phyloP scores from a whole-genome alignment of 2,888 invertebrate genomes.

The Tenthredo livida region DNA sequence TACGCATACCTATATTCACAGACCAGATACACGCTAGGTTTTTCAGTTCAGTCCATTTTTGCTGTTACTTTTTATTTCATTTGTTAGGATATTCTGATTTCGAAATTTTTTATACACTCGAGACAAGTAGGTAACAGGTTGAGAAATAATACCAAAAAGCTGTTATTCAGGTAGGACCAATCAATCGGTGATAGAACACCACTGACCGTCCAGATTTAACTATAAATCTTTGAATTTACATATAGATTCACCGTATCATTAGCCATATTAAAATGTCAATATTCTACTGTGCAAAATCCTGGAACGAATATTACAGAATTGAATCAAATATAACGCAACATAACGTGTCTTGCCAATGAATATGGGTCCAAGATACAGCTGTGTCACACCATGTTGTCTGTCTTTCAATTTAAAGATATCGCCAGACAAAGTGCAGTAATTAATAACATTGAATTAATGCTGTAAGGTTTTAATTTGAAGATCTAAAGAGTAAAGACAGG shows the following conservation, averaged over 20 bases:
- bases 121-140: conserved; percentile 46
- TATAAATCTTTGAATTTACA: background rate
- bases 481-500: conserved; percentile 62
- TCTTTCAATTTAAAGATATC: conserved; percentile 59
- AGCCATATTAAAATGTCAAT: background rate
- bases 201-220: background rate
- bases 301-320: background rate
- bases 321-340: conserved; percentile 20
- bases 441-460: background rate
- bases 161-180: conserved; percentile 24
- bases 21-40: conserved; percentile 56
- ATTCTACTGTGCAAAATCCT: background rate
- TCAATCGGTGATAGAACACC: background rate
- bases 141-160: background rate
- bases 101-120: conserved; percentile 36
- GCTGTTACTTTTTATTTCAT: conserved; percentile 22
- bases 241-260: background rate
- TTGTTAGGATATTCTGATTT: conserved; percentile 35
- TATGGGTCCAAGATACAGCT: conserved; percentile 76
- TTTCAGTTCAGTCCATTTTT: conserved; percentile 44
- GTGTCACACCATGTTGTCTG: conserved; percentile 74
- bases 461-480: background rate
- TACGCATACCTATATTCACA: conserved; percentile 69
- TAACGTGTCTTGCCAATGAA: conserved; percentile 63
- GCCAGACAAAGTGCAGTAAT: background rate